Base-by-base conservation (phyloP, 2,888 invertebrate species). In the Trichacis sp. region DNA sequence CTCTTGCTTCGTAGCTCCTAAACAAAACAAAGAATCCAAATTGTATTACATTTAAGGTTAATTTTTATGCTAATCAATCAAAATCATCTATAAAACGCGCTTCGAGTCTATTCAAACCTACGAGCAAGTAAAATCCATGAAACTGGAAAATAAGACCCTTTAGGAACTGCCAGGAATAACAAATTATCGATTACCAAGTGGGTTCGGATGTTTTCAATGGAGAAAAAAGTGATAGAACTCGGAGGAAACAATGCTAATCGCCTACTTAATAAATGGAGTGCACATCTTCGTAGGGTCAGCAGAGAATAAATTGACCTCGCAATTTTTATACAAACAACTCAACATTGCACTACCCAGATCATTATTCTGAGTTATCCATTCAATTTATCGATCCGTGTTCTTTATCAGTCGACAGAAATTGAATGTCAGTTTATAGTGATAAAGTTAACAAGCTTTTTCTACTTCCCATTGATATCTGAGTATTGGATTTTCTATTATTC, bases 1-100 rank as follows among this genome's bases (percentile, higher is more conserved):
- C 94, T 93, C 91, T 95, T 94, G 90, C 93, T 93, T 89, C 94
- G 93, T 90, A 93, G 92, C 91, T 94, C 94, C 94, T 95, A 89
- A 68, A 87, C 53, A 68, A 62, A 70, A 70, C 69, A 38, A 30
- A 49, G 38, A 50, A 20, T 11, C 36, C 36, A n/a, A n/a, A n/a
- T n/a, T n/a, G n/a, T n/a, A n/a, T n/a, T n/a, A n/a, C n/a, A n/a
- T n/a, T n/a, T n/a, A n/a, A n/a, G n/a, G n/a, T n/a, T n/a, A n/a
- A n/a, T n/a, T n/a, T n/a, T n/a, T n/a, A n/a, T n/a, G n/a, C n/a
- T n/a, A n/a, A n/a, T n/a, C n/a, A n/a, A n/a, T n/a, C n/a, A n/a
- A 52, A 30, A 48, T 29, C 29, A 1, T 29, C 14, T 49, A 40
- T 14, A 8, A 24, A 8, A 33, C 9, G 33, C 33, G n/a, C 8